A percentile compares a stretch with the other conserved stretches of the same genome.
Evolutionary conservation across 2,113 vertebrate species (phyloP).

Genomic region (Hemicordylus capensis): DNA sequence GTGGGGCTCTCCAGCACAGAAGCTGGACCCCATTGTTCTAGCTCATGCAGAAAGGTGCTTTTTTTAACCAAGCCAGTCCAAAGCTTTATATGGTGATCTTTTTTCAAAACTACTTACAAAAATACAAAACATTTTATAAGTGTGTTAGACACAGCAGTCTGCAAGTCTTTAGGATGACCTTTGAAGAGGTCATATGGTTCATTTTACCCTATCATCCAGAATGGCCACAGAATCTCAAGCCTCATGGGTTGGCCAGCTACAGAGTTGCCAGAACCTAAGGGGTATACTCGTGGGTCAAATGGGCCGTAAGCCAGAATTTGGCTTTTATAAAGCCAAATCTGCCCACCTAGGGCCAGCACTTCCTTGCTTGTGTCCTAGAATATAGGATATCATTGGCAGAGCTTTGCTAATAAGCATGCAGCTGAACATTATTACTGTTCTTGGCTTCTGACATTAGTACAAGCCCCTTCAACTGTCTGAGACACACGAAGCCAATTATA

Average conservation of each 20-base stretch:
- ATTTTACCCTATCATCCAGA: constrained; percentile 17
- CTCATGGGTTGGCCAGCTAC: not conserved
- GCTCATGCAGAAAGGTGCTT: not conserved
- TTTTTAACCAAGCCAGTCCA: not conserved
- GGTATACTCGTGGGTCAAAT: too few relatives aligned
- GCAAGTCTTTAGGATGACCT: not conserved
- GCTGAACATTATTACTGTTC: not conserved
- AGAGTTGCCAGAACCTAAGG: too few relatives aligned
- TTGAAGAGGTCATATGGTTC: fast-evolving
- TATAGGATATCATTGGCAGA: not conserved
- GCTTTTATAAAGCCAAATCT: too few relatives aligned
- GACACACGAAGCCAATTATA: not conserved
- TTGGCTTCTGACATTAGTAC: not conserved
- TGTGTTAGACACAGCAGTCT: not conserved
- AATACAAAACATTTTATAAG: not conserved
- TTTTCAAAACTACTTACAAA: not conserved
- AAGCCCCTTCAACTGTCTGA: not conserved
- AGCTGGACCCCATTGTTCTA: not conserved
- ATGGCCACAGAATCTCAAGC: constrained; percentile 2
- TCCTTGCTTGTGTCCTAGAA: not conserved
- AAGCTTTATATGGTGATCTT: not conserved
- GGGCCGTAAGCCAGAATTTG: too few relatives aligned
- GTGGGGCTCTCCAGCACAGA: not conserved
- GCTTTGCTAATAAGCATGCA: not conserved
- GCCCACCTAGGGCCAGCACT: too few relatives aligned